phyloP scores from a whole-genome alignment of 1,140 invertebrate genomes.

The Coelopa frigida region DNA sequence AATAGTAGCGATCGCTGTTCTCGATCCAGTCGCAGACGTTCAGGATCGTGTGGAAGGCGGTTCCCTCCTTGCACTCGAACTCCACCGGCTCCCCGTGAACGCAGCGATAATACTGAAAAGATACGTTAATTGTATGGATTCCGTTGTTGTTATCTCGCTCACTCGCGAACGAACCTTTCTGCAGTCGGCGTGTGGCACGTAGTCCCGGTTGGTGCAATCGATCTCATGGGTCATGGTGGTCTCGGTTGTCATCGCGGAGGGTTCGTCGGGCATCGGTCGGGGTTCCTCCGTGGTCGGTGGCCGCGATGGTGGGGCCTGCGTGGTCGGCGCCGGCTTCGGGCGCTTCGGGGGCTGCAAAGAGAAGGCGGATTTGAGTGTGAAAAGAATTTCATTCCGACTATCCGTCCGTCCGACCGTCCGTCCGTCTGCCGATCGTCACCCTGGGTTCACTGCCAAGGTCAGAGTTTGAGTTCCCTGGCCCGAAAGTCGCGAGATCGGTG shows the following conservation, averaged over 20 bases:
- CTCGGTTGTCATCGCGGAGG: neutral
- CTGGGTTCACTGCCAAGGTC: too few relatives aligned
- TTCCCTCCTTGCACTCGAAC: slow-evolving; percentile 62
- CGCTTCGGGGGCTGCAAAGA: neutral
- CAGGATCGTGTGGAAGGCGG: slow-evolving; percentile 62
- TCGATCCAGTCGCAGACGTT: slow-evolving; percentile 73
- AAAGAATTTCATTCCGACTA: neutral
- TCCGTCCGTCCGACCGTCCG: neutral
- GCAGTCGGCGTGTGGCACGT: slow-evolving; percentile 59
- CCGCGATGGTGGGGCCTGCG: slow-evolving; percentile 20
- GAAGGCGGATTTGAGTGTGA: neutral
- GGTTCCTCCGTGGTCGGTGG: slow-evolving; percentile 3
- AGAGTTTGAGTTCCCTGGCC: too few relatives aligned
- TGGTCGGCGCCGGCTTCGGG: slow-evolving; percentile 23
- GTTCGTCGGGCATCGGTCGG: neutral
- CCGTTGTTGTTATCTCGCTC: neutral
- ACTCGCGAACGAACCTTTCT: slow-evolving; percentile 32
- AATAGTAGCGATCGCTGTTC: slow-evolving; percentile 55
- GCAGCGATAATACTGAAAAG: slow-evolving; percentile 67
- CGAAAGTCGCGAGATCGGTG: too few relatives aligned
- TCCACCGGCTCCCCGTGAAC: slow-evolving; percentile 64
- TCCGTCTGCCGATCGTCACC: too few relatives aligned
- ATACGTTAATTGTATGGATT: neutral
- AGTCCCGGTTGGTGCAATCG: slow-evolving; percentile 54
- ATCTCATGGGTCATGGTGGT: slow-evolving; percentile 24